These are phyloP conservation scores for Aplidium turbinatum DNA, from an alignment of 23 tunicate species.

Conservation along the genomic window DNA sequence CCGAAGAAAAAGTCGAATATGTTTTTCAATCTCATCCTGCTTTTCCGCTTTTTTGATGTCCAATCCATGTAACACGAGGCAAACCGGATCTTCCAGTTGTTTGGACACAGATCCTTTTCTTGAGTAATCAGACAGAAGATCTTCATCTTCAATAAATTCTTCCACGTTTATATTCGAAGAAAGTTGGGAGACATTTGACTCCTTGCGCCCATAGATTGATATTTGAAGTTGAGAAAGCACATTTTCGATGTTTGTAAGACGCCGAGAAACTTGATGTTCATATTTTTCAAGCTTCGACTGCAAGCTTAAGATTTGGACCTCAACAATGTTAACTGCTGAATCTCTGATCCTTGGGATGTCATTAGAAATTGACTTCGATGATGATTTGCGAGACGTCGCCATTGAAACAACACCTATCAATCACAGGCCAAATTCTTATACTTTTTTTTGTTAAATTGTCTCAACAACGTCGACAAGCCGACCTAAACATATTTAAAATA, in stretches of 20 bases:
- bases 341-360: conserved; percentile 4
- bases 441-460: too few species aligned
- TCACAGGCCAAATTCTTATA: too few species aligned
- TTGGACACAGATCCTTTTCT: conserved; percentile 3
- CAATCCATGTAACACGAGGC: conserved; percentile 11
- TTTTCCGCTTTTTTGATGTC: conserved; percentile 2
- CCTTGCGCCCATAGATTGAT: not conserved
- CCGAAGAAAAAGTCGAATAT: conserved; percentile 35
- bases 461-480: too few species aligned
- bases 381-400: too few species aligned
- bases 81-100: not conserved
- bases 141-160: conserved; percentile 4
- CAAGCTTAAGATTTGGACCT: conserved; percentile 36
- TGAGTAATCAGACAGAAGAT: conserved; percentile 12
- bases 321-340: conserved; percentile 20
- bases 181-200: not conserved
- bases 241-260: conserved; percentile 53
- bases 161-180: conserved; percentile 10
- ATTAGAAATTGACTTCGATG: too few species aligned
- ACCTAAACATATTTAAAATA: too few species aligned
- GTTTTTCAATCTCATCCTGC: conserved; percentile 16
- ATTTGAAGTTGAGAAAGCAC: conserved; percentile 41
- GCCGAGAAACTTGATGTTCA: conserved; percentile 25
- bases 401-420: too few species aligned
- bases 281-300: conserved; percentile 18